These are phyloP conservation scores for Calidris pygmaea DNA, from an alignment of 2,113 vertebrate species.

Conservation along the genomic window DNA sequence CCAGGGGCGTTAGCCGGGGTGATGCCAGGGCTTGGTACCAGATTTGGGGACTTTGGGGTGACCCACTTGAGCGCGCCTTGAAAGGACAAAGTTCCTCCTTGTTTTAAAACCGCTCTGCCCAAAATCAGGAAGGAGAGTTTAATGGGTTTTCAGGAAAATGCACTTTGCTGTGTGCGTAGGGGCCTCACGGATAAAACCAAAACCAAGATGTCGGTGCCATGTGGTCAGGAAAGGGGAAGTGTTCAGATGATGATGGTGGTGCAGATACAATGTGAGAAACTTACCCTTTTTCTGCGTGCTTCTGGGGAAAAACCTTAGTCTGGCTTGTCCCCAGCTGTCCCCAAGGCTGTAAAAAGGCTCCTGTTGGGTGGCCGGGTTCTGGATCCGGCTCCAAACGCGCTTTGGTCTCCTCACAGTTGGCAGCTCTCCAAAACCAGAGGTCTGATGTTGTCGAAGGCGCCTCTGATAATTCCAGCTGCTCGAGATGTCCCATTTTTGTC, in stretches of 20 bases:
- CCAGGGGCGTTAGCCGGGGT: accelerated
- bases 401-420: accelerated
- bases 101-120: background rate
- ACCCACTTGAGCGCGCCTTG: no score
- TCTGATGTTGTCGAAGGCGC: background rate
- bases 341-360: background rate
- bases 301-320: accelerated
- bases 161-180: accelerated
- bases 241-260: no score
- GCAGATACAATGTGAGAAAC: accelerated
- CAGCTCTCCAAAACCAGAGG: background rate
- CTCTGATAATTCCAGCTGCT: background rate
- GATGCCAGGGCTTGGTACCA: background rate
- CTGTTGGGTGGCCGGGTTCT: accelerated
- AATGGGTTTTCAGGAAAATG: background rate
- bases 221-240: background rate
- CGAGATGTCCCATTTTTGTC: background rate
- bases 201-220: background rate
- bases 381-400: accelerated
- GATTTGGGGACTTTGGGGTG: accelerated
- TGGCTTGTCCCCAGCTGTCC: accelerated
- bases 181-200: accelerated
- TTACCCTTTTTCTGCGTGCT: background rate
- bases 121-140: background rate
- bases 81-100: background rate